These are phyloP conservation scores for Drosophila gaucha DNA, from an alignment of 2,888 invertebrate genomes.

Conservation along the genomic window DNA sequence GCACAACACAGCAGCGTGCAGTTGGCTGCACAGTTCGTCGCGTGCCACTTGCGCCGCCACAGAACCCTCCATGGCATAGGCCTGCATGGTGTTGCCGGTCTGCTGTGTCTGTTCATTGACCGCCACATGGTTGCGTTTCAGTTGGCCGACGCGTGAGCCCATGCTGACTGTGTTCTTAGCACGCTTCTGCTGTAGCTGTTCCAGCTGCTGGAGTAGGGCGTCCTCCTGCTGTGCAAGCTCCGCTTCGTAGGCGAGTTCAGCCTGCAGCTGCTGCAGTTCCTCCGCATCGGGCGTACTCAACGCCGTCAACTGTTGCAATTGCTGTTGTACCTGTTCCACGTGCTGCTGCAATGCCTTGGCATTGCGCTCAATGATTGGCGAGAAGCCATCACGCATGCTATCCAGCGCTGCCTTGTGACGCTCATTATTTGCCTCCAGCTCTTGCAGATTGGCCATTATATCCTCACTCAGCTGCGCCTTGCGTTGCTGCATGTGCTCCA, in stretches of 20 bases:
- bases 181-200: conserved; percentile 82
- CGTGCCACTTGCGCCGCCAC: conserved; percentile 42
- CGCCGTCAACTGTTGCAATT: conserved; percentile 57
- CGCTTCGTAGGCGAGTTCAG: conserved; percentile 58
- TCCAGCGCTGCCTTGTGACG: conserved; percentile 67
- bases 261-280: conserved; percentile 56
- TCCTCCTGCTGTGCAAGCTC: conserved; percentile 66
- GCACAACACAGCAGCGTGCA: conserved; percentile 42
- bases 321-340: conserved; percentile 52
- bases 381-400: conserved; percentile 61
- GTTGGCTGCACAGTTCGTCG: conserved; percentile 43
- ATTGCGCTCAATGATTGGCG: conserved; percentile 53
- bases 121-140: conserved; percentile 50
- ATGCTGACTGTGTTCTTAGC: conserved; percentile 75
- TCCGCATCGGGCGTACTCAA: conserved; percentile 48
- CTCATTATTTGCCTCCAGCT: conserved; percentile 64
- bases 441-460: conserved; percentile 64
- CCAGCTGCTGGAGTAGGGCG: conserved; percentile 79
- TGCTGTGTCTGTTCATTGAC: conserved; percentile 33
- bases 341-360: conserved; percentile 52
- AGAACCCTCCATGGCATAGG: conserved; percentile 37
- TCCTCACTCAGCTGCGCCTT: conserved; percentile 60
- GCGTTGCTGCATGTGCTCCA: conserved; percentile 68
- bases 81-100: conserved; percentile 27
- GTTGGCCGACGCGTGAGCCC: conserved; percentile 65